Evolutionary conservation across 1,140 invertebrate species (phyloP), one percentile per base, ranked within the genome.

Genomic region (Drosophila bocki): DNA sequence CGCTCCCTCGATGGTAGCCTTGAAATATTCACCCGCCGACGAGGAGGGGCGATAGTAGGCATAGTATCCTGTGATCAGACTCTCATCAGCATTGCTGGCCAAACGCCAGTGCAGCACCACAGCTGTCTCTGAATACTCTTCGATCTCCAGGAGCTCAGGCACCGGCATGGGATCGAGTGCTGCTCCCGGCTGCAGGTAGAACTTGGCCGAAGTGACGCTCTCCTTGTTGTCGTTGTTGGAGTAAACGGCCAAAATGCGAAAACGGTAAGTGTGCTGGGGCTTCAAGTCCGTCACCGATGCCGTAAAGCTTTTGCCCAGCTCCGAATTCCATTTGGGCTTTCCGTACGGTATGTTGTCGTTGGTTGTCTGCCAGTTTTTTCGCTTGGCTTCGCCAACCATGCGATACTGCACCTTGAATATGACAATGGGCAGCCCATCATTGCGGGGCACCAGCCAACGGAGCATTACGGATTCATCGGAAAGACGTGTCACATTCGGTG

Each of bases 381-480:
- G 93, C 48, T 83, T 82, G 35, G 81, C 90, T 3, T 80, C 78
- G 19, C 69, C 45, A 2, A 93, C 56, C 71, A 91, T 77, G 6
- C 90, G 78, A 62, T 93, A 93, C 45, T 93, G 92, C 8, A 93
- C 97, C 94, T 98, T 98, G 91, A 98, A 99, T 91, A 99, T 98
- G 65, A 94, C 94, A 69, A 99, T 98, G 0, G 95, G 94, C 35
- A 98, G 91, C 0, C 97, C 97, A 11, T 94, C 94, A 75, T 98
- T 97, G 13, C 95, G 93, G 0, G 96, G 95, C 7, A 97, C 96
- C 2, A 95, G 94, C 98, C 98, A 99, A 12, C 96, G 94, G 0
- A 99, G 95, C 96, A 98, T 98, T 0, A 99, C 98, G 1, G 98
- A 98, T 22, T 97, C 95, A 83, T 98, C 97, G 0, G 97, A 96